Base-by-base conservation (phyloP, 2,797 vertebrate genomes). In the Helarctos malayanus region DNA sequence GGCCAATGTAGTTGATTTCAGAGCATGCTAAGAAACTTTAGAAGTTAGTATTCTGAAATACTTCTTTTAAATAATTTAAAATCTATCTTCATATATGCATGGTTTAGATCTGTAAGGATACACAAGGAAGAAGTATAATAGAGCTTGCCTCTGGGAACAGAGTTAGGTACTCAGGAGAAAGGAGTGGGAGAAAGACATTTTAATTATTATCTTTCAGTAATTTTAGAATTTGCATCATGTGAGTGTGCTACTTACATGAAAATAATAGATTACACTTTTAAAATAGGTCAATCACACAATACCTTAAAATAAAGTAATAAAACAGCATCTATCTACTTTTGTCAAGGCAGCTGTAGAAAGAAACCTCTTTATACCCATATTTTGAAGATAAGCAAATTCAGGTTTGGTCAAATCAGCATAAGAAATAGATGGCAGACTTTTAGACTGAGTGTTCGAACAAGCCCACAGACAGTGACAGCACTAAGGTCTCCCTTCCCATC, bases 21-120 rank as follows among this genome's bases (percentile, higher is more conserved):
- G 85, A 86, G 71, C 65, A 84, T 25, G 29, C 47, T 32, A 54
- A 94, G n/a, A 95, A 75, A 52, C 80, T 94, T 89, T 47, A 49
- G 81, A 89, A 86, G 56, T 54, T 63, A 57, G 45, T 49, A 47
- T 16, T 45, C 56, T 65, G 59, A 95, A 78, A 27, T 13, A 61
- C 35, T 93, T 80, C 41, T n/a, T 82, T 52, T 56, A 68, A 92
- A 78, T 65, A 65, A 91, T 57, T 78, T 45, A 68, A 57, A 86
- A 15, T 78, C 73, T 95, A 23, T 52, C 63, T 75, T 68, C 57
- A 88, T 5, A 18, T 32, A 41, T 2, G 10, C 38, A 57, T 9
- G 76, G 41, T 21, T 76, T 57, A 1, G 73, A 75, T 21, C 61
- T 29, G 10, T 25, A 86, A 91, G 35, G n/a, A 56, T 29, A 61